A percentile compares a stretch with the other conserved stretches of the same genome.
Conservation (phyloP, 1,140 invertebrate species). For the Drosophila busckii region DNA sequence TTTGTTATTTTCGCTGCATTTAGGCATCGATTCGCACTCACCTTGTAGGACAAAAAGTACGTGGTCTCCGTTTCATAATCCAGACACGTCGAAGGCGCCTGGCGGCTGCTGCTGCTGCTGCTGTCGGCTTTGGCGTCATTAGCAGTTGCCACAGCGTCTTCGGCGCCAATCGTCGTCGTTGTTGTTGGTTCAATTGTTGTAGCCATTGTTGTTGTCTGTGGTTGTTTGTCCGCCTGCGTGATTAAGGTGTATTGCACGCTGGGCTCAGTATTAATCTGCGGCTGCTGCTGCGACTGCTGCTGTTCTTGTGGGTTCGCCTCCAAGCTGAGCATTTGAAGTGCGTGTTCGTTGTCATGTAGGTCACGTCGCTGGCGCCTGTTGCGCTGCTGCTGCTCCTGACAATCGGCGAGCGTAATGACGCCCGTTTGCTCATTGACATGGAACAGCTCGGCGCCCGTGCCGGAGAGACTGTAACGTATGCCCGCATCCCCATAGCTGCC, state of each 20-base stretch:
- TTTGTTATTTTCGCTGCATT: background rate
- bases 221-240: slow-evolving; percentile 43
- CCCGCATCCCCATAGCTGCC: slow-evolving; percentile 86
- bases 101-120: no score
- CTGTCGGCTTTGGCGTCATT: slow-evolving; percentile 54
- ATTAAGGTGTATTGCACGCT: slow-evolving; percentile 71
- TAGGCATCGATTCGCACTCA: slow-evolving; percentile 67
- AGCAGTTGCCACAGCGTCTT: slow-evolving; percentile 34
- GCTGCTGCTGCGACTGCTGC: slow-evolving; percentile 25
- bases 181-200: slow-evolving; percentile 14
- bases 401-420: slow-evolving; percentile 89
- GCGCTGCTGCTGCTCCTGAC: slow-evolving; percentile 78
- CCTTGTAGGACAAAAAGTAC: slow-evolving; percentile 92
- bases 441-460: slow-evolving; percentile 91
- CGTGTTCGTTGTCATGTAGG: slow-evolving; percentile 39
- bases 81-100: slow-evolving; percentile 82
- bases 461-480: slow-evolving; percentile 91
- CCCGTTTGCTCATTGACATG: slow-evolving; percentile 89
- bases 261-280: slow-evolving; percentile 66
- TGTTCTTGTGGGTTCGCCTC: slow-evolving; percentile 27
- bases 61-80: slow-evolving; percentile 91
- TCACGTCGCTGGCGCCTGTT: slow-evolving; percentile 63
- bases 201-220: background rate
- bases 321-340: slow-evolving; percentile 53
- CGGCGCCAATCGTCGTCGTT: no score